Conservation (phyloP, 2,888 invertebrate genomes). For the Erynnis tages region DNA sequence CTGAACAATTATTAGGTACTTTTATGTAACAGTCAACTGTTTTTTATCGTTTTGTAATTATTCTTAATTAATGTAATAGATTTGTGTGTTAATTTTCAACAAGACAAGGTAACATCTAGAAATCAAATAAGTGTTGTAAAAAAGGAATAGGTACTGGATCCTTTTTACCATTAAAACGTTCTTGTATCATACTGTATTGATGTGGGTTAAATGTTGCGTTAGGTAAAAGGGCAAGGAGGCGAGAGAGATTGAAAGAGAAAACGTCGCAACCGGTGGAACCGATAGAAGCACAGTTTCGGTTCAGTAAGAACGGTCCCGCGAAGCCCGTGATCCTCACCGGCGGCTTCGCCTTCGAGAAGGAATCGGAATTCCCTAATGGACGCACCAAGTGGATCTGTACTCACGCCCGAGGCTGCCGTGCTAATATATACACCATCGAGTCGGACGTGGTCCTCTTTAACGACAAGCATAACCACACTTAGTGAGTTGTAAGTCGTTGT, state of each 20-base stretch:
- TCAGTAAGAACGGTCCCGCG: slow-evolving; percentile 45
- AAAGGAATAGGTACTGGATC: too few relatives aligned
- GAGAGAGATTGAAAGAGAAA: slow-evolving; percentile 27
- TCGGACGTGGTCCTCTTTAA: slow-evolving; percentile 53
- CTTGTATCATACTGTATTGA: too few relatives aligned
- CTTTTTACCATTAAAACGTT: too few relatives aligned
- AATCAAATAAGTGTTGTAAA: too few relatives aligned
- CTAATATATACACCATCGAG: slow-evolving; percentile 56
- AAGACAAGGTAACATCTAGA: too few relatives aligned
- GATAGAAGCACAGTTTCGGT: slow-evolving; percentile 43
- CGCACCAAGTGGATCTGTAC: slow-evolving; percentile 55
- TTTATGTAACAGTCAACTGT: too few relatives aligned
- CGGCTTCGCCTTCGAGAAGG: slow-evolving; percentile 51
- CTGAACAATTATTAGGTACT: too few relatives aligned
- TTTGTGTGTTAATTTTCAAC: too few relatives aligned
- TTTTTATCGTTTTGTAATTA: too few relatives aligned
- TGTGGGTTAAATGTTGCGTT: slow-evolving; percentile 26
- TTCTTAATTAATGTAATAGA: too few relatives aligned
- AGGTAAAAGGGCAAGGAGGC: slow-evolving; percentile 23
- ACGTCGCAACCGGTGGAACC: background rate
- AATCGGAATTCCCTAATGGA: slow-evolving; percentile 50
- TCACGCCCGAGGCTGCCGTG: slow-evolving; percentile 47
- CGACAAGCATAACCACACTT: slow-evolving; percentile 53
- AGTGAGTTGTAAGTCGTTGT: background rate
- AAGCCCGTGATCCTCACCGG: slow-evolving; percentile 52